Evolutionary conservation across 2,888 invertebrate species (phyloP), one percentile per base, ranked within the genome.

Genomic region (Andrena minutula): DNA sequence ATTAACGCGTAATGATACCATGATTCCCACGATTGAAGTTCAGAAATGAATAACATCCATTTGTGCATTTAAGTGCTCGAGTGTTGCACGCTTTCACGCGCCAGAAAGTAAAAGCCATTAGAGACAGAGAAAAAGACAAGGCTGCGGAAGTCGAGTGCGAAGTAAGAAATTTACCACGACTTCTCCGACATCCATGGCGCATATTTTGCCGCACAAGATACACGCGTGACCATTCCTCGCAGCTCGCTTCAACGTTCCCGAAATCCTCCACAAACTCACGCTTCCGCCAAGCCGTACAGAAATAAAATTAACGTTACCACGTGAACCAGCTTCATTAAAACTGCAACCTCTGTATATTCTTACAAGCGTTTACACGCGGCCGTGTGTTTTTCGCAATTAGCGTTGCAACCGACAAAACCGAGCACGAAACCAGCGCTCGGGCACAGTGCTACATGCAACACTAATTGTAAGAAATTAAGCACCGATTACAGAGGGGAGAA

Each of bases 1-100:
- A 75, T 79, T 79, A 79, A 49, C 58, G 16, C 75, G 35, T 79
- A 75, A 79, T 65, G 69, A 53, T 49, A 49, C 63, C 64, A 32
- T 28, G 35, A 58, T 16, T 56, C 63, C 16, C 30, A 51, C 47
- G 49, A 70, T 20, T 41, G 35, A 58, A 70, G 28, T 70, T 65
- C 60, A 56, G 75, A 66, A 53, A 74, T 7, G n/a, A 75, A 75
- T 58, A 60, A 56, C 69, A 56, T 68, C 64, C 74, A 65, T 70
- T 41, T 28, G 26, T 32, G 16, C 8, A 12, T 58, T 64, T 23
- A 20, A 51, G 26, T 20, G 51, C 41, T 51, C n/a, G 64, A 30
- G 56, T 8, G 32, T 49, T 56, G 56, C 63, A 3, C 2, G 23
- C 16, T 41, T 41, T 41, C 41, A 41, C 41, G 41, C 0, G 30